Base-by-base conservation (phyloP, 1,140 invertebrate genomes). In the Drosophila elegans region DNA sequence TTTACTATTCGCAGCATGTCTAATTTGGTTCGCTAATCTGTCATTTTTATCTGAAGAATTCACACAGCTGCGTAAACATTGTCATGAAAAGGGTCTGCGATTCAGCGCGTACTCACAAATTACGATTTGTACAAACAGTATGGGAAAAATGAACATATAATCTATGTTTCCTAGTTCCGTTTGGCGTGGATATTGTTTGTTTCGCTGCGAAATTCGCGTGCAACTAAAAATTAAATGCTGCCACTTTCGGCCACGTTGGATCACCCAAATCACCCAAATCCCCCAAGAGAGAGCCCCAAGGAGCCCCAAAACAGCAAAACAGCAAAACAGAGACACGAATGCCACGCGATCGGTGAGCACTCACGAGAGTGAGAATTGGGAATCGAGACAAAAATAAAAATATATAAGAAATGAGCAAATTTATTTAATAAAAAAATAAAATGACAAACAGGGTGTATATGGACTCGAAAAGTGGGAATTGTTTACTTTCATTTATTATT, bases 161-260 rank as follows among this genome's bases (percentile, higher is more conserved):
- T 88, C 85, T 76, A 53, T 38, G 61, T 78, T 75, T 67, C 61
- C 52, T 82, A 57, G 74, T 82, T 67, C 74, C 74, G 72, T 55
- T 68, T 48, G 60, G 25, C 21, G 38, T 54, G 32, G 36, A 71
- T 44, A 45, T 56, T 63, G 53, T 76, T 55, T 84, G 25, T 82
- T 86, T 82, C 62, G 62, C 83, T 81, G 69, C 51, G 67, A 89
- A 89, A 89, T 88, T 88, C 83, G 83, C 83, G 83, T 88, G 84
- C 83, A 80, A 88, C 83, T 88, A 89, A 88, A 78, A 82, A 89
- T 82, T 81, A 89, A 88, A 88, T 84, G 79, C 86, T 88, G 79
- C 79, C 73, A 83, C 83, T 88, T 88, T 88, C 86, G 71, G 84
- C 83, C 84, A 86, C 82, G 66, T 82, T 78, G 46, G 49, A 52